Base-by-base conservation (phyloP, 2,888 invertebrate genomes). In the Lepidochitona cinerea region DNA sequence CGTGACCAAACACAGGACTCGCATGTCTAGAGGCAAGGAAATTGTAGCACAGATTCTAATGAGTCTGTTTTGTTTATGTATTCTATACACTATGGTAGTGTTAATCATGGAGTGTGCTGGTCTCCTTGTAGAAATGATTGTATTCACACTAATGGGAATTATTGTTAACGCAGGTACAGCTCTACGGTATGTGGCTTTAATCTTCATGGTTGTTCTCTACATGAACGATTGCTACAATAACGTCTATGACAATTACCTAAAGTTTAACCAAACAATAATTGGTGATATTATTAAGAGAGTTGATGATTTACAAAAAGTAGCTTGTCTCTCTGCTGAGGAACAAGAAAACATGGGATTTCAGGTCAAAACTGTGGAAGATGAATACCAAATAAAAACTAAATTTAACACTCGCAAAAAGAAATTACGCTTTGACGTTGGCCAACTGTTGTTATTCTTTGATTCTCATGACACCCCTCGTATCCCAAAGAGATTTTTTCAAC, bases 181-280 rank as follows among this genome's bases (percentile, higher is more conserved):
- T 1, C 68, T 71, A 33, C 70, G 74, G 37, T 82, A 82, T 65
- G 41, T 79, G 9, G 70, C 80, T 26, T 70, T 82, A 14, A 73
- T 66, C n/a, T 76, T 80, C 70, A 77, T 80, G 76, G 70, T 75
- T 1, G 37, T 29, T 82, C 59, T 83, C 29, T 83, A 83, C 74
- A 68, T 68, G 49, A 83, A 79, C 66, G 81, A 82, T 77, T 75
- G 74, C 36, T 83, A 80, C 72, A 81, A 81, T 73, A 83, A 83
- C 68, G 83, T 83, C 33, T 75, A 77, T 36, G 83, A 83, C 70
- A 81, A 81, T 54, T 83, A 83, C 74, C 75, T 83, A 12, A 81
- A 83, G 71, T 75, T 83, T 29, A 83, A 83, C 73, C 78, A 81
- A 59, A 74, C 81, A 0, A 70, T 83, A 14, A 81, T 83, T 64